Evolutionary conservation across 1,140 invertebrate genomes (phyloP).

Genomic region (Heliconius eleuchia): DNA sequence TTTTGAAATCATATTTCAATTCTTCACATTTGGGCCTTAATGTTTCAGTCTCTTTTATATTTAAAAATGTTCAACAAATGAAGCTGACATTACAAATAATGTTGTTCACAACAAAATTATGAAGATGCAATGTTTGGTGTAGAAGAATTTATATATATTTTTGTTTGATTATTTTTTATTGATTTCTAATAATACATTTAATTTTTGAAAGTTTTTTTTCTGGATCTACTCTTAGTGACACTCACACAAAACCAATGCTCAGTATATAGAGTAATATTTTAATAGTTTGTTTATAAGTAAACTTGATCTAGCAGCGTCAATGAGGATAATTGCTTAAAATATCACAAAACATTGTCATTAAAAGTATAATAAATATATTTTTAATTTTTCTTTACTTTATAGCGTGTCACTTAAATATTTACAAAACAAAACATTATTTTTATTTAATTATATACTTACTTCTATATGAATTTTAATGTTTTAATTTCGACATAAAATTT

Average conservation of each 20-base stretch:
- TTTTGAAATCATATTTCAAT: too few species aligned
- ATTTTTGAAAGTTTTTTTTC: too few species aligned
- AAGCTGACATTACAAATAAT: not conserved
- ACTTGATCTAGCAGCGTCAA: not conserved
- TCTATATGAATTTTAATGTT: not conserved
- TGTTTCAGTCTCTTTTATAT: not conserved
- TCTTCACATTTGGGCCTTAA: too few species aligned
- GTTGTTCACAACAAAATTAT: too few species aligned
- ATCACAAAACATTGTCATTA: slow-evolving; percentile 6
- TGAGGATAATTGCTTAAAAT: not conserved
- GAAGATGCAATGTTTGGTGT: too few species aligned
- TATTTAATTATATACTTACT: not conserved
- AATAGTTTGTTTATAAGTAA: too few species aligned
- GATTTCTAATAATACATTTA: too few species aligned
- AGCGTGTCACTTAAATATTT: not conserved
- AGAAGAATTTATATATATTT: too few species aligned
- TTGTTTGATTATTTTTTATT: too few species aligned
- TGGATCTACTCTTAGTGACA: too few species aligned
- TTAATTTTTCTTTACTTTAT: not conserved
- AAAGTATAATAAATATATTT: not conserved
- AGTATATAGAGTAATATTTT: too few species aligned
- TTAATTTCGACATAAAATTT: not conserved
- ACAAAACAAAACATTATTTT: not conserved
- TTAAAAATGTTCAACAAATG: not conserved
- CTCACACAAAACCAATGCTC: too few species aligned